These are phyloP conservation scores for Melinaea menophilus DNA, from an alignment of 2,888 invertebrate species.

Conservation along the genomic window DNA sequence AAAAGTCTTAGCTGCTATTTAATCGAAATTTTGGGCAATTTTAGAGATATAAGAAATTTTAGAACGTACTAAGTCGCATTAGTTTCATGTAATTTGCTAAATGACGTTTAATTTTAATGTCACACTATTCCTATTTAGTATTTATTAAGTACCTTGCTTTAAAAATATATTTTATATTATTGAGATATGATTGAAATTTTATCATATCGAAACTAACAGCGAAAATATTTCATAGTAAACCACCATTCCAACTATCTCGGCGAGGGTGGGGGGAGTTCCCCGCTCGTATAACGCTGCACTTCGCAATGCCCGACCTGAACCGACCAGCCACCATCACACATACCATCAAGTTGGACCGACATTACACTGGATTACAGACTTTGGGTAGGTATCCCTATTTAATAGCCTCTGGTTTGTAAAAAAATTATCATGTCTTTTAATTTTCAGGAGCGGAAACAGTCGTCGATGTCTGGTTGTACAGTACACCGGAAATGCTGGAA, in stretches of 20 bases:
- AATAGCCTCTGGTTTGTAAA: background rate
- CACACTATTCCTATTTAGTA: too few relatives aligned
- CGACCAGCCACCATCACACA: slow-evolving; percentile 89
- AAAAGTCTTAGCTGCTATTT: too few relatives aligned
- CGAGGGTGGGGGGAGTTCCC: slow-evolving; percentile 97
- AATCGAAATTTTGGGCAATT: too few relatives aligned
- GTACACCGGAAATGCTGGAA: slow-evolving; percentile 64
- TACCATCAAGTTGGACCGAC: slow-evolving; percentile 87
- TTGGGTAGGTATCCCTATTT: slow-evolving; percentile 71
- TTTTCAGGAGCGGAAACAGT: slow-evolving; percentile 86
- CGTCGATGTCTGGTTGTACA: slow-evolving; percentile 83
- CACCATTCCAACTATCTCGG: slow-evolving; percentile 90
- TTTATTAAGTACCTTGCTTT: too few relatives aligned
- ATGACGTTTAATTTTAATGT: too few relatives aligned
- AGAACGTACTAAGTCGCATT: too few relatives aligned
- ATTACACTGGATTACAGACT: slow-evolving; percentile 90
- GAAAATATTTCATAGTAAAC: slow-evolving; percentile 67
- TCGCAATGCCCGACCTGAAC: slow-evolving; percentile 82
- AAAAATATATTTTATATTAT: too few relatives aligned
- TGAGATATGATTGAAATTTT: too few relatives aligned
- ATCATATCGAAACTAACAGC: background rate
- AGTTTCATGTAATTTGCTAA: too few relatives aligned
- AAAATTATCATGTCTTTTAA: background rate
- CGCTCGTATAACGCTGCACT: slow-evolving; percentile 87
- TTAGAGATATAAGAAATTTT: too few relatives aligned